These are phyloP conservation scores for Brachypalpus laphriformis DNA, from an alignment of 2,888 invertebrate species.

Conservation along the genomic window DNA sequence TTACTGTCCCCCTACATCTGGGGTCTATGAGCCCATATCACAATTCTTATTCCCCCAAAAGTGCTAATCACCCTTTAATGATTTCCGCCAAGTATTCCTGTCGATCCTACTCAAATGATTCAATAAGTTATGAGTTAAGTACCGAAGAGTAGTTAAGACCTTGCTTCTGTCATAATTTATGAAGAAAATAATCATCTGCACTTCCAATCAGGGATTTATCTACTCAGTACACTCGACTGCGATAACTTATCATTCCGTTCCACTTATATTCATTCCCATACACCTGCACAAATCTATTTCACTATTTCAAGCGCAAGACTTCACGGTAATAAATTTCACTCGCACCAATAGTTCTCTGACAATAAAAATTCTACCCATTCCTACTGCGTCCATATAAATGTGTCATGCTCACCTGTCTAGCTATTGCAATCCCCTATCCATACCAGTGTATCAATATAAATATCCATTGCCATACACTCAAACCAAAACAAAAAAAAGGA, in stretches of 20 bases:
- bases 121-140: too few relatives aligned
- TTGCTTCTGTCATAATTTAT: not conserved
- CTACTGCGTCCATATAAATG: slow-evolving; percentile 12
- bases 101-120: too few relatives aligned
- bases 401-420: slow-evolving; percentile 32
- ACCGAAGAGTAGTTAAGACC: too few relatives aligned
- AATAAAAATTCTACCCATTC: not conserved
- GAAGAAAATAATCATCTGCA: not conserved
- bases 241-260: not conserved
- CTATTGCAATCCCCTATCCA: not conserved
- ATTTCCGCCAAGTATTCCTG: too few relatives aligned
- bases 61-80: too few relatives aligned
- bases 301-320: slow-evolving; percentile 6
- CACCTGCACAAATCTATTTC: not conserved
- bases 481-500: too few relatives aligned
- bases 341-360: not conserved
- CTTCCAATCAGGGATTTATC: not conserved
- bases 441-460: too few relatives aligned
- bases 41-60: too few relatives aligned
- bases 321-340: slow-evolving; percentile 16
- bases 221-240: not conserved
- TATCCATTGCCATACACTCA: not conserved
- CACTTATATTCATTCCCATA: not conserved
- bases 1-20: too few relatives aligned
- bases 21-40: too few relatives aligned